Base-by-base conservation (phyloP, 2,113 vertebrate species). In the Anarhynchus alexandrinus region DNA sequence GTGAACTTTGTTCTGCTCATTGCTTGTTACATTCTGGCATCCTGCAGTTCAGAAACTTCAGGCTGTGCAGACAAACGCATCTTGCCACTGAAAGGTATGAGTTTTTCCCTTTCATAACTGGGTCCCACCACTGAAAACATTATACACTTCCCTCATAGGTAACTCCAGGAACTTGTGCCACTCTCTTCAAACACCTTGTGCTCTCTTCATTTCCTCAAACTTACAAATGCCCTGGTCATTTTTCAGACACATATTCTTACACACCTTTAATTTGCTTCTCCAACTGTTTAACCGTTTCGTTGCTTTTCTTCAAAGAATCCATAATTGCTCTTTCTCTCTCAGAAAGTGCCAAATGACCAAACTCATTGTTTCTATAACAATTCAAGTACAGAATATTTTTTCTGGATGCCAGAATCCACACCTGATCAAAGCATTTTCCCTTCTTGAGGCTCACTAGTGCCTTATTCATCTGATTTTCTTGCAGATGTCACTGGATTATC, bases 101-200 rank as follows among this genome's bases (percentile, higher is more conserved):
- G 5, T 34, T 91, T 88, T 84, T 38, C 38, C 14, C 22, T 54
- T 70, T 64, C 36, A 17, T 10, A 42, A 34, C 17, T 40, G 9
- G 2, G 13, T 92, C 22, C 34, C 42, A 52, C 4, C 19, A 30
- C 42, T 58, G 15, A 42, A 51, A 74, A 17, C 2, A 2, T 58
- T 66, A 9, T 6, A 12, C 2, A 0, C 2, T 42, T 34, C 2
- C 9, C 21, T 69, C 16, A 15, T 6, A 18, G 27, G 8, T 49
- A 51, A 29, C 23, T 64, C 40, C 32, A 78, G 34, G 59, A 87
- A 27, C 34, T 36, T 65, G 8, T 64, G 52, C 16, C 11, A 8
- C 9, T 64, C 47, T 34, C 30, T 76, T 89, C 34, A 79, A 67
- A 58, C 2, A 19, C 5, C 38, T 3, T 61, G 36, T 1, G 0